A percentile compares a stretch with the other conserved stretches of the same genome.
Conservation (phyloP, 2,113 vertebrate genomes). For the Xenus cinereus region DNA sequence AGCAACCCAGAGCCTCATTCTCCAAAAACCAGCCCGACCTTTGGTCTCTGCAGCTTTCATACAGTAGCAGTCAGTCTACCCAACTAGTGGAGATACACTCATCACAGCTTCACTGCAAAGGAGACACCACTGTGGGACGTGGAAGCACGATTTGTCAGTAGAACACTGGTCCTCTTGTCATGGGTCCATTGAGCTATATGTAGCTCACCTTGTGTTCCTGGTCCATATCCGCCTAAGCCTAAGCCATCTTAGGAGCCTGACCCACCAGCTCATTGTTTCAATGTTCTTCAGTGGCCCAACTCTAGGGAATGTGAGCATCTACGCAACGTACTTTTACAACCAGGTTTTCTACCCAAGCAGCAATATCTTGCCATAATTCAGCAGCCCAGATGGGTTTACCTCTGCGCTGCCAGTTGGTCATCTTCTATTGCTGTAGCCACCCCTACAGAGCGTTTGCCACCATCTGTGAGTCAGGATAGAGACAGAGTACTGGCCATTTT, state of each 20-base stretch:
- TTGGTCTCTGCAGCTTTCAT: neutral
- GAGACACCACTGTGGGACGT: rapidly evolving
- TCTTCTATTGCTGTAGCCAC: neutral
- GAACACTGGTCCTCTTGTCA: neutral
- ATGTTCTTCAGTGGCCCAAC: neutral
- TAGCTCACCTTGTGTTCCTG: neutral
- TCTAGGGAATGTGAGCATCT: neutral
- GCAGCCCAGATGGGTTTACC: neutral
- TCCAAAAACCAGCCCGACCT: neutral
- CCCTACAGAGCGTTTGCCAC: neutral
- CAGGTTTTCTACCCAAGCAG: neutral
- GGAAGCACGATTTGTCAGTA: neutral
- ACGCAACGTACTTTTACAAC: neutral
- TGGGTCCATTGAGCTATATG: neutral
- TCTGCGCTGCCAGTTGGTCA: neutral
- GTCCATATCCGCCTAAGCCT: neutral
- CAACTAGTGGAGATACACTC: neutral
- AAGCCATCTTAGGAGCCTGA: neutral
- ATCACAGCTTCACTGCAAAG: neutral
- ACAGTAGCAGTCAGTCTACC: neutral
- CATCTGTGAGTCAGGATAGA: neutral
- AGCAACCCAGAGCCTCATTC: neutral
- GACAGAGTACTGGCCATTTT: neutral
- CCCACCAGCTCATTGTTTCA: neutral
- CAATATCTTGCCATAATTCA: neutral